A percentile compares a stretch with the other conserved stretches of the same genome.
phyloP scores from a whole-genome alignment of 2,113 vertebrate genomes.

The Limnothrissa miodon region DNA sequence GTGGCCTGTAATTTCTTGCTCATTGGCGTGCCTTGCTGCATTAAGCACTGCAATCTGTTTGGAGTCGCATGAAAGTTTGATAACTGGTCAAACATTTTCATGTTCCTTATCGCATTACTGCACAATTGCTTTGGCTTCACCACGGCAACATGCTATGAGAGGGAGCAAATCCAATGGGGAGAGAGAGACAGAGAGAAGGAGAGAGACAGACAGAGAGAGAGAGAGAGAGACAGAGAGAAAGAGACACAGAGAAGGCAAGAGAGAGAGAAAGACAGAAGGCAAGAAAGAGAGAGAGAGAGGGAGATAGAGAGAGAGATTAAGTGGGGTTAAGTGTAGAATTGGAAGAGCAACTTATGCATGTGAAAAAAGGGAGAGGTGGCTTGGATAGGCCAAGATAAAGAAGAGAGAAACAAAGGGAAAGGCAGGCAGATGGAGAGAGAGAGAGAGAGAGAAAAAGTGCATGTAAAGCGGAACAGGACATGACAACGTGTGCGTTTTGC shows the following conservation, averaged over 20 bases:
- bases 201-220: too few relatives aligned
- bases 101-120: slow-evolving; percentile 10
- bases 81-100: slow-evolving; percentile 15
- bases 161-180: background rate
- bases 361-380: background rate
- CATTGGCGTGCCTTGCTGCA: background rate
- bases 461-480: slow-evolving; percentile 10
- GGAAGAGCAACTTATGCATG: background rate
- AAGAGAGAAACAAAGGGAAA: background rate
- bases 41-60: background rate
- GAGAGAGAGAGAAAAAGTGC: background rate
- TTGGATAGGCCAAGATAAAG: background rate
- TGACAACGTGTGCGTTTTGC: slow-evolving; percentile 25
- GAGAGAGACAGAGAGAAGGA: too few relatives aligned
- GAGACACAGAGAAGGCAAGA: too few relatives aligned
- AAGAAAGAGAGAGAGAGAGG: background rate
- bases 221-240: background rate
- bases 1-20: background rate
- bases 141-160: background rate
- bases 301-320: background rate
- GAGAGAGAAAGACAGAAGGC: background rate
- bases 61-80: background rate
- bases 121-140: slow-evolving; percentile 2
- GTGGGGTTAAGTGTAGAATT: background rate
- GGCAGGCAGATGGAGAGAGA: too few relatives aligned